Evolutionary conservation across 2,113 vertebrate species (phyloP).

Genomic region (Ochotona curzoniae): DNA sequence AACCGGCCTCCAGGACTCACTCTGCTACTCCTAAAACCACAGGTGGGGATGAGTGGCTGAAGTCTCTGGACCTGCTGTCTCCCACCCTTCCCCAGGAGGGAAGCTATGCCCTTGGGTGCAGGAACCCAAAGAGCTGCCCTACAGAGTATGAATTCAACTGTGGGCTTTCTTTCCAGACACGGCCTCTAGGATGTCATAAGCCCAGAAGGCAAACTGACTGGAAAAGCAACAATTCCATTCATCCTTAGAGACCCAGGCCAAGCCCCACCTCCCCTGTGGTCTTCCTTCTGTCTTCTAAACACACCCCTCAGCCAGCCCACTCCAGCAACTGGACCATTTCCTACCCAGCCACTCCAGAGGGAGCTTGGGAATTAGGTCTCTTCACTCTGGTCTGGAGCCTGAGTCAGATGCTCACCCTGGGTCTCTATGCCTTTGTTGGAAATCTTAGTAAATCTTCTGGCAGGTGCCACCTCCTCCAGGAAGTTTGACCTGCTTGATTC

Average conservation of each 20-base stretch:
- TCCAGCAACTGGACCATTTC: neutral
- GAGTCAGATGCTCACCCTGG: neutral
- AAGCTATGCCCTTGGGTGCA: neutral
- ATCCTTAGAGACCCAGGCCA: neutral
- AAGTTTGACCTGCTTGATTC: neutral
- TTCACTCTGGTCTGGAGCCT: neutral
- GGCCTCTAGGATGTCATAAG: neutral
- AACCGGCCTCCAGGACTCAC: neutral
- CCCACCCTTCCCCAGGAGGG: neutral
- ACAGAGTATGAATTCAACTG: neutral
- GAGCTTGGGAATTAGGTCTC: neutral
- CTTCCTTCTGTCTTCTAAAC: neutral
- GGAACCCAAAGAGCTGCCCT: neutral
- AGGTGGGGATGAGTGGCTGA: neutral
- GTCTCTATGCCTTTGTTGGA: slow-evolving; percentile 16
- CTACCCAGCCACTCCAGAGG: no score
- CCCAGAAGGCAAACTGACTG: neutral
- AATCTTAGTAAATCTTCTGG: slow-evolving; percentile 20
- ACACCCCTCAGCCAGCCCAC: neutral
- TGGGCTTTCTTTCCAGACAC: neutral
- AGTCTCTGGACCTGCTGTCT: neutral
- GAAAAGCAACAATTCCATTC: neutral
- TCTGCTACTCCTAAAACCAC: neutral
- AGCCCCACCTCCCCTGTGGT: neutral
- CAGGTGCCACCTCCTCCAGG: neutral